A percentile compares a stretch with the other conserved stretches of the same genome.
Conservation (phyloP, 1,140 invertebrate species). For the Diploscapter pachys region DNA sequence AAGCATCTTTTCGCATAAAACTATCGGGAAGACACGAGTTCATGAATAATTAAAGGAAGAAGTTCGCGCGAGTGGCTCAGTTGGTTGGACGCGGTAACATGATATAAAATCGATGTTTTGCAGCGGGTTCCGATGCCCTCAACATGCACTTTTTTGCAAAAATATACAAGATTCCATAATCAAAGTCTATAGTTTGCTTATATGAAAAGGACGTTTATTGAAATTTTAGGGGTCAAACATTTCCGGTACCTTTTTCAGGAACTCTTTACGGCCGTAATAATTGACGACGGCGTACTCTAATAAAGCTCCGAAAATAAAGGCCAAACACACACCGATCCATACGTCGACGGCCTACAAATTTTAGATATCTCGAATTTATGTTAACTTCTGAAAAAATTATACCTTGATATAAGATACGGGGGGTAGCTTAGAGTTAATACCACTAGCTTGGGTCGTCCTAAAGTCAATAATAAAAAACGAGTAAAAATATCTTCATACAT, state of each 20-base stretch:
- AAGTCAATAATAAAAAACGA: no score
- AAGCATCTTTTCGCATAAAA: background rate
- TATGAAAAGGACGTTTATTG: slow-evolving; percentile 51
- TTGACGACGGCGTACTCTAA: slow-evolving; percentile 93
- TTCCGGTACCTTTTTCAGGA: slow-evolving; percentile 43
- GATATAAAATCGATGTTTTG: no score
- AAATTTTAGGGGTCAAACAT: background rate
- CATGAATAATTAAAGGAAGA: no score
- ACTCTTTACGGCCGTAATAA: slow-evolving; percentile 86
- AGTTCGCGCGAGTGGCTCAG: no score
- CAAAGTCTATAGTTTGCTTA: slow-evolving; percentile 31
- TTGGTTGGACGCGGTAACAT: no score
- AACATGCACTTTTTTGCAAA: slow-evolving; percentile 31
- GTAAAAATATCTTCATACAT: slow-evolving; percentile 62
- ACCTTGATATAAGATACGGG: slow-evolving; percentile 90
- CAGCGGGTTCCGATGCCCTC: background rate
- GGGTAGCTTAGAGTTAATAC: slow-evolving; percentile 90
- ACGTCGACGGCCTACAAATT: slow-evolving; percentile 76
- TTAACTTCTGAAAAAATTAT: background rate
- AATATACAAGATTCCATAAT: slow-evolving; percentile 26
- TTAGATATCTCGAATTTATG: no score
- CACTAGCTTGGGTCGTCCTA: slow-evolving; percentile 86
- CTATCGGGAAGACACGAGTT: background rate
- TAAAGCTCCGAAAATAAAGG: slow-evolving; percentile 92
- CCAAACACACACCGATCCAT: slow-evolving; percentile 92